phyloP scores from a whole-genome alignment of 2,888 invertebrate genomes.

The Lamellibrachia columna region DNA sequence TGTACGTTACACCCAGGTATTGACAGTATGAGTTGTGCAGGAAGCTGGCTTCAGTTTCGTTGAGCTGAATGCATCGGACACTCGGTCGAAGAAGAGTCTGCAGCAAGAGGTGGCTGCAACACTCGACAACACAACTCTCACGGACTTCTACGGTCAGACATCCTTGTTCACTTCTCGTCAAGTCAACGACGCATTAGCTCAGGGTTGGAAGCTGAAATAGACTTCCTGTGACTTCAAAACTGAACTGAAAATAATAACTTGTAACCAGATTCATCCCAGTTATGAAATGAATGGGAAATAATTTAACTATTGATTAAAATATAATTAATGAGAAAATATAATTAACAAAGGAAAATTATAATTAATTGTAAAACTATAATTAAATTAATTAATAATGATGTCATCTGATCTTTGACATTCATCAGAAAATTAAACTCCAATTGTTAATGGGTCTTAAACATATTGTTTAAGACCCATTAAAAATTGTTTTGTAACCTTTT shows the following conservation, averaged over 20 bases:
- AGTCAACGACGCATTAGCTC: too few relatives aligned
- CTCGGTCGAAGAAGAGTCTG: constrained; percentile 86
- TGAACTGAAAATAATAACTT: too few relatives aligned
- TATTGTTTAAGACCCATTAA: neutral
- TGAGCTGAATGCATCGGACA: constrained; percentile 98
- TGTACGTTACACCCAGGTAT: neutral
- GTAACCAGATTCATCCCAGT: too few relatives aligned
- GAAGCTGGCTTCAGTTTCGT: constrained; percentile 89
- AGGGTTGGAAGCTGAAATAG: too few relatives aligned
- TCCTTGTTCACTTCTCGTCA: too few relatives aligned
- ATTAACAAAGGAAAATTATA: too few relatives aligned
- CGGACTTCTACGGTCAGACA: constrained; percentile 54
- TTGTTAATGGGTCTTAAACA: neutral
- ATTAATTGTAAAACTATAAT: too few relatives aligned
- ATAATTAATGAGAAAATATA: too few relatives aligned
- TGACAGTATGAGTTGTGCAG: constrained; percentile 44
- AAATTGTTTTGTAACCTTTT: neutral
- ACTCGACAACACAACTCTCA: constrained; percentile 72
- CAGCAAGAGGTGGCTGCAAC: constrained; percentile 85
- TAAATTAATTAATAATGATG: neutral
- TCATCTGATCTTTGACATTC: neutral
- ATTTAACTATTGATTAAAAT: too few relatives aligned
- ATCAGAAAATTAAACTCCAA: too few relatives aligned
- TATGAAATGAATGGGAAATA: too few relatives aligned
- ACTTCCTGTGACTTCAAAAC: too few relatives aligned